Percentiles rank a stretch among this genome's conserved stretches.
These are phyloP conservation scores for rabbit (Oryctolagus cuniculus) DNA, from an alignment of 2,113 vertebrate genomes.

Conservation along the genomic window DNA sequence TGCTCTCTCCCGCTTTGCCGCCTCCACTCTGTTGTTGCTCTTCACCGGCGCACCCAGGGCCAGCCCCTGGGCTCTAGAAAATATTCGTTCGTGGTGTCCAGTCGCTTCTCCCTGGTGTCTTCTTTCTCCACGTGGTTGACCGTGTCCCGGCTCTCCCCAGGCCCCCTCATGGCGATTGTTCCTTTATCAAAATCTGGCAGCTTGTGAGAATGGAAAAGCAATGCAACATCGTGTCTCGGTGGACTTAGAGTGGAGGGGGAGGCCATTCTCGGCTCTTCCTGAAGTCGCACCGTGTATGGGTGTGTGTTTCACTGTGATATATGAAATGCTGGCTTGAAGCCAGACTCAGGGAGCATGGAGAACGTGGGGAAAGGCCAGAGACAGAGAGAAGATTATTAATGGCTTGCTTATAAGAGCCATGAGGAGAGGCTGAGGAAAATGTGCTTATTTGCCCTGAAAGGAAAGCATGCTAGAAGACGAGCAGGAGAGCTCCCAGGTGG, in stretches of 20 bases:
- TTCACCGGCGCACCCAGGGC: not conserved
- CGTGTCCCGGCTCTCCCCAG: not conserved
- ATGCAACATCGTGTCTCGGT: conserved; percentile 30
- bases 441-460: conserved; percentile 39
- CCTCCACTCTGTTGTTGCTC: not conserved
- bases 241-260: conserved; percentile 37
- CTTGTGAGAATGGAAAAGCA: not conserved
- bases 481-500: conserved; percentile 18
- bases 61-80: conserved; percentile 5
- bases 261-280: not conserved
- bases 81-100: not conserved
- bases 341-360: conserved; percentile 61
- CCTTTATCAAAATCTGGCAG: not conserved
- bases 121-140: not conserved
- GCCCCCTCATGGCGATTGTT: not conserved
- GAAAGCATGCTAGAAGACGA: conserved; percentile 13
- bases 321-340: conserved; percentile 61
- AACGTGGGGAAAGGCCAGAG: conserved; percentile 53
- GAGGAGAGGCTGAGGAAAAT: conserved; percentile 50
- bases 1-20: not conserved
- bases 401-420: conserved; percentile 44
- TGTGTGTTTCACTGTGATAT: not conserved
- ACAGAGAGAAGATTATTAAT: conserved; percentile 65
- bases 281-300: not conserved
- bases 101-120: not conserved